A percentile compares a stretch with the other conserved stretches of the same genome.
Conservation (phyloP, 2,888 invertebrate genomes). For the Megalurothrips usitatus region DNA sequence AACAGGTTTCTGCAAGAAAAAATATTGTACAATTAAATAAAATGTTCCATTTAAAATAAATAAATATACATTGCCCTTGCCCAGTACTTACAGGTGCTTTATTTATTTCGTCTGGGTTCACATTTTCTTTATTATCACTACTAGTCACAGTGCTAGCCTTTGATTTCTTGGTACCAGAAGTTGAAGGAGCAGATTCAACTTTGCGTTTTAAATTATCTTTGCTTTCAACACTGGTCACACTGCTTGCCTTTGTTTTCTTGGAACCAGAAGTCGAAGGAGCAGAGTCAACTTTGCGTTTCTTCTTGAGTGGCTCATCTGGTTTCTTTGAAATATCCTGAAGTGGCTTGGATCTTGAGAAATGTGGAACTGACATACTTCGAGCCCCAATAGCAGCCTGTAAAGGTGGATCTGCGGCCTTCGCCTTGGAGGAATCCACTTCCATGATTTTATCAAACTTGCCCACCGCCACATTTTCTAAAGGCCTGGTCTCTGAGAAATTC, state of each 20-base stretch:
- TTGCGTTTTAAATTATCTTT: not conserved
- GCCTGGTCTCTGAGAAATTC: not conserved
- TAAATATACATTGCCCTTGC: not conserved
- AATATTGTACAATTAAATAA: not conserved
- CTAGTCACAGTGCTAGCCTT: not conserved
- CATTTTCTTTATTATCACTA: not conserved
- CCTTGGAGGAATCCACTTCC: not conserved
- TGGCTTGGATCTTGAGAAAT: too few relatives aligned
- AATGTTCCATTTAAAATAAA: not conserved
- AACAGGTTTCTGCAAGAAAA: not conserved
- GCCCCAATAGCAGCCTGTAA: too few relatives aligned
- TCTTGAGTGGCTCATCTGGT: not conserved
- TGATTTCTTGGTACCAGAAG: not conserved
- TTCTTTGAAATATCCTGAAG: not conserved
- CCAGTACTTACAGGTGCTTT: not conserved
- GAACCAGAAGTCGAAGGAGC: not conserved
- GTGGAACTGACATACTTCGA: too few relatives aligned
- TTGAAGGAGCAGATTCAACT: not conserved
- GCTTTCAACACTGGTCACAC: not conserved
- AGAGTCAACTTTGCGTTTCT: not conserved
- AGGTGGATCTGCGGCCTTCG: too few relatives aligned
- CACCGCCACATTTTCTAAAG: not conserved
- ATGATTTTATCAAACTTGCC: not conserved
- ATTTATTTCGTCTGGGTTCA: not conserved
- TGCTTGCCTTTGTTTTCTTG: not conserved